phyloP scores from a whole-genome alignment of 2,888 invertebrate species.

The Miltochrista miniata region DNA sequence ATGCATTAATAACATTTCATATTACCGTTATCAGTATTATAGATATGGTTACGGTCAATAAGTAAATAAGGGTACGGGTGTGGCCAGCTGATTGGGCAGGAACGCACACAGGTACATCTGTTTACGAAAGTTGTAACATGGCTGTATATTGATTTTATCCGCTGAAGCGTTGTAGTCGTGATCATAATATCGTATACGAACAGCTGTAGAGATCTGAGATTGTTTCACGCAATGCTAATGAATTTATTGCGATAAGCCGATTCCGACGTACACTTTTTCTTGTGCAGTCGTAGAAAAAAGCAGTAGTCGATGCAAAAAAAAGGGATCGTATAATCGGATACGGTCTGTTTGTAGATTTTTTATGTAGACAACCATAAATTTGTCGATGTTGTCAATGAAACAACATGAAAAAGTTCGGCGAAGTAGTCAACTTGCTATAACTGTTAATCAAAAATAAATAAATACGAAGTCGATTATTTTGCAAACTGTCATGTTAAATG shows the following conservation, averaged over 20 bases:
- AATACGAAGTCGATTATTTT: too few species aligned
- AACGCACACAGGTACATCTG: constrained; percentile 59
- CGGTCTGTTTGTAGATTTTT: too few species aligned
- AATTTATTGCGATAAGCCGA: constrained; percentile 7
- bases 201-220: constrained; percentile 52
- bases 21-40: constrained; percentile 4
- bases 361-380: too few species aligned
- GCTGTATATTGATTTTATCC: constrained; percentile 69
- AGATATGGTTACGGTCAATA: constrained; percentile 17
- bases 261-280: neutral
- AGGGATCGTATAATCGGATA: too few species aligned
- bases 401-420: too few species aligned
- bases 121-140: constrained; percentile 54
- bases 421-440: too few species aligned
- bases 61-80: constrained; percentile 54
- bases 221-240: constrained; percentile 26
- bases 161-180: constrained; percentile 32
- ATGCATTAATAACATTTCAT: constrained; percentile 13
- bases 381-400: too few species aligned
- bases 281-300: neutral
- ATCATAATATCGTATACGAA: constrained; percentile 29
- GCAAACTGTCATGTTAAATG: too few species aligned
- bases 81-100: constrained; percentile 69
- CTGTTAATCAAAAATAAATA: too few species aligned
- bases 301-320: too few species aligned